These are phyloP conservation scores for Nephila pilipes DNA, from an alignment of 1,140 invertebrate genomes.

Conservation along the genomic window DNA sequence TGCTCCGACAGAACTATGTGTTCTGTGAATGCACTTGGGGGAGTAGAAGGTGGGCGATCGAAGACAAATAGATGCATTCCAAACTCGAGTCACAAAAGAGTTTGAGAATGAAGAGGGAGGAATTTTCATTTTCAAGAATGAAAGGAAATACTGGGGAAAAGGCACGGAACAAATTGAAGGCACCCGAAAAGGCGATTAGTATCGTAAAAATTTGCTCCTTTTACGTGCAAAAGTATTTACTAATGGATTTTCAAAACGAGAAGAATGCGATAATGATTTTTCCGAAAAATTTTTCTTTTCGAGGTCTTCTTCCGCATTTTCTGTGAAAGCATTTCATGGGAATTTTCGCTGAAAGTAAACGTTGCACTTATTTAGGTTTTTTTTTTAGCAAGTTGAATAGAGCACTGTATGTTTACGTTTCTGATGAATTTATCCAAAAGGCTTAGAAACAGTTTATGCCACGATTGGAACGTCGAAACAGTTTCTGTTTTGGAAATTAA, in stretches of 20 bases:
- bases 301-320: not conserved
- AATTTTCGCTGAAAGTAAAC: not conserved
- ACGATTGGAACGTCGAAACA: not conserved
- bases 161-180: slow-evolving; percentile 41
- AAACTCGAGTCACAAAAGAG: slow-evolving; percentile 51
- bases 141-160: slow-evolving; percentile 43
- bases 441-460: not conserved
- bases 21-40: not conserved
- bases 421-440: not conserved
- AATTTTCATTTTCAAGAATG: slow-evolving; percentile 63
- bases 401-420: not conserved
- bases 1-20: not conserved
- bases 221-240: slow-evolving; percentile 55
- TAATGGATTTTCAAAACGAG: slow-evolving; percentile 65
- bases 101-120: slow-evolving; percentile 48
- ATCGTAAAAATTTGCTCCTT: slow-evolving; percentile 57
- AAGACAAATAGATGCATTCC: slow-evolving; percentile 66
- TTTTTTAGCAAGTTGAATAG: not conserved
- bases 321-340: not conserved
- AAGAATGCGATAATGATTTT: slow-evolving; percentile 62
- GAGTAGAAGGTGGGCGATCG: not conserved
- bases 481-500: not conserved
- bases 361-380: no score
- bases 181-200: slow-evolving; percentile 48
- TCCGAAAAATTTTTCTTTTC: slow-evolving; percentile 23